Conservation (phyloP, 2,113 vertebrate species). For the Anolis carolinensis region DNA sequence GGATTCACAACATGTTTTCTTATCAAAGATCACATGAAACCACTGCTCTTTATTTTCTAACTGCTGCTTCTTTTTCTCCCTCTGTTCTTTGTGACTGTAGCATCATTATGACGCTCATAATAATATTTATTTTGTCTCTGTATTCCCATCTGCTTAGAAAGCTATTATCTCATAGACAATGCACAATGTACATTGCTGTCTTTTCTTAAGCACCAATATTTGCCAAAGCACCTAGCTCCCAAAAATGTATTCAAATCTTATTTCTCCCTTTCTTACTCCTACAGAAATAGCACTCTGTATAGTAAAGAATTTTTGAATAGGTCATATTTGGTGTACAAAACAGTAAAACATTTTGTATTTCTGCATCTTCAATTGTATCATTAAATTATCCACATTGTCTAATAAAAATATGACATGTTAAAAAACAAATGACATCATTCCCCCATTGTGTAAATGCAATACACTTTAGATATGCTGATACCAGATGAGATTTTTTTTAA, state of each 20-base stretch:
- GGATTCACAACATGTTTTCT: background rate
- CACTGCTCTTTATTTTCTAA: background rate
- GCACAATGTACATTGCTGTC: constrained; percentile 39
- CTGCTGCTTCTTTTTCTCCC: background rate
- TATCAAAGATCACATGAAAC: background rate
- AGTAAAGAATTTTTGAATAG: background rate
- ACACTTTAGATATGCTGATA: too few relatives aligned
- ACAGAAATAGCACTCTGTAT: constrained; percentile 3
- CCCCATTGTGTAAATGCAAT: too few relatives aligned
- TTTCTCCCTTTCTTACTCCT: constrained; percentile 17
- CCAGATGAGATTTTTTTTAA: too few relatives aligned
- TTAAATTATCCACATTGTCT: too few relatives aligned
- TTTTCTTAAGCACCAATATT: constrained; percentile 50
- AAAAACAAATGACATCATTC: too few relatives aligned
- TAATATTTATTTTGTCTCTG: constrained; percentile 55
- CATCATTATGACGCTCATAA: background rate
- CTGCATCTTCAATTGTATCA: too few relatives aligned
- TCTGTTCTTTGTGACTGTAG: constrained; percentile 1
- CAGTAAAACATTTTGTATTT: background rate
- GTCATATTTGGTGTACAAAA: background rate
- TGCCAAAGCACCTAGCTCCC: constrained; percentile 13
- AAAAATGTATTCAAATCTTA: constrained; percentile 9
- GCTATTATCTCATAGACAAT: constrained; percentile 8
- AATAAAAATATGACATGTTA: too few relatives aligned
- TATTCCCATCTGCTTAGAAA: constrained; percentile 47